These are phyloP conservation scores for Pseudorasbora parva DNA, from an alignment of 2,113 vertebrate species.

Conservation along the genomic window DNA sequence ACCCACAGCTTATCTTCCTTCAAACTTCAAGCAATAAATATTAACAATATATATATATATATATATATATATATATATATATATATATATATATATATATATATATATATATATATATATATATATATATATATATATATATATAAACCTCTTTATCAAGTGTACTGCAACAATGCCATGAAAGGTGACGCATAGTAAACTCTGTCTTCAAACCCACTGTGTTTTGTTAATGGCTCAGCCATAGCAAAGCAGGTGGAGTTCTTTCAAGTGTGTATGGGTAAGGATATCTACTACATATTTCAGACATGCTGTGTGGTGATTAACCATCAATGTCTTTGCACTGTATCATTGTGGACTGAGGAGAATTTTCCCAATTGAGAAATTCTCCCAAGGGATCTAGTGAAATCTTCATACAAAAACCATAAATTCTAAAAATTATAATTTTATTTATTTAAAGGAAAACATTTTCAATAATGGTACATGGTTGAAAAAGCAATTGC, in stretches of 20 bases:
- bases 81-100: not conserved
- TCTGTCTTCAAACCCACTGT: constrained; percentile 72
- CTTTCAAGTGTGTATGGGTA: constrained; percentile 72
- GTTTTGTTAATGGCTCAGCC: constrained; percentile 73
- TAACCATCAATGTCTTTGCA: constrained; percentile 68
- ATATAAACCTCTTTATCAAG: constrained; percentile 62
- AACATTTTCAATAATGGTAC: too few species aligned
- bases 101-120: too few species aligned
- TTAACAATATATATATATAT: too few species aligned
- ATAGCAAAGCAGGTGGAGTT: constrained; percentile 79
- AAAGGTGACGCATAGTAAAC: constrained; percentile 66
- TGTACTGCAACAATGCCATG: constrained; percentile 72
- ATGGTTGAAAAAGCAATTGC: not conserved
- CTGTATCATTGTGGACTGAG: constrained; percentile 78
- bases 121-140: too few species aligned
- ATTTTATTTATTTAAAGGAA: not conserved
- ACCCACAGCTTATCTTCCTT: too few species aligned
- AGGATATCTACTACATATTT: constrained; percentile 62
- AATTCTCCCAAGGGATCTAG: constrained; percentile 59
- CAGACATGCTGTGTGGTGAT: constrained; percentile 71
- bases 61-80: too few species aligned
- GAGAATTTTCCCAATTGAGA: constrained; percentile 69
- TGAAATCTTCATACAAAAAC: not conserved
- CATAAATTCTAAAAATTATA: not conserved
- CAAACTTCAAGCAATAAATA: too few species aligned